Base-by-base conservation (phyloP, 2,113 vertebrate species). In the Indicator maculatus region DNA sequence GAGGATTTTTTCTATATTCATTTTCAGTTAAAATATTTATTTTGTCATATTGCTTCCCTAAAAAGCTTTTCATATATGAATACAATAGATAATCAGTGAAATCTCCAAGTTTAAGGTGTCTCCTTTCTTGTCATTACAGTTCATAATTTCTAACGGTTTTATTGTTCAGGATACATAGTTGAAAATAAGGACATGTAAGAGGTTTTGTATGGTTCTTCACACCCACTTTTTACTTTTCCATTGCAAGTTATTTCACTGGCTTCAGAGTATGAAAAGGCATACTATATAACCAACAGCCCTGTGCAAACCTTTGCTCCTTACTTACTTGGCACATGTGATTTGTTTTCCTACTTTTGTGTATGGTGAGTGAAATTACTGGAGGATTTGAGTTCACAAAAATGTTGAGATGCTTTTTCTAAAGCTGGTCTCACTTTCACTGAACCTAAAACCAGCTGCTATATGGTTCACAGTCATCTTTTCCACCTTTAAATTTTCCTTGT, bases 141-240 rank as follows among this genome's bases (percentile, higher is more conserved):
- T 71, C 30, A 38, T 33, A 1, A 44, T 71, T 61, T 1, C 0
- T 53, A 26, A 41, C 8, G 23, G 11, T 26, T 86, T 45, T 18
- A 19, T 16, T 66, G 12, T 33, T 82, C 19, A 63, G 39, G 13
- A 44, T 19, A 59, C 4, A 15, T 63, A 0, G 3, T 27, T 85
- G n/a, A 82, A 74, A 78, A 81, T 47, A 70, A 74, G 10, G 26
- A 10, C 1, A 10, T 12, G 8, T 26, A 50, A 13, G 5, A 2
- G 5, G 1, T n/a, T 80, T 76, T 63, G 14, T 11, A 8, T 0
- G 1, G 8, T 58, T 84, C 27, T n/a, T 9, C 38, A 60, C 2
- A 30, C 2, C 2, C 8, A 26, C 5, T 13, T 89, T 59, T 59
- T 84, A 55, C 31, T 39, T 83, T 89, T 83, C 79, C 33, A 50